Evolutionary conservation across 2,888 invertebrate genomes (phyloP), one percentile per base, ranked within the genome.

Genomic region (Agrotis segetum): DNA sequence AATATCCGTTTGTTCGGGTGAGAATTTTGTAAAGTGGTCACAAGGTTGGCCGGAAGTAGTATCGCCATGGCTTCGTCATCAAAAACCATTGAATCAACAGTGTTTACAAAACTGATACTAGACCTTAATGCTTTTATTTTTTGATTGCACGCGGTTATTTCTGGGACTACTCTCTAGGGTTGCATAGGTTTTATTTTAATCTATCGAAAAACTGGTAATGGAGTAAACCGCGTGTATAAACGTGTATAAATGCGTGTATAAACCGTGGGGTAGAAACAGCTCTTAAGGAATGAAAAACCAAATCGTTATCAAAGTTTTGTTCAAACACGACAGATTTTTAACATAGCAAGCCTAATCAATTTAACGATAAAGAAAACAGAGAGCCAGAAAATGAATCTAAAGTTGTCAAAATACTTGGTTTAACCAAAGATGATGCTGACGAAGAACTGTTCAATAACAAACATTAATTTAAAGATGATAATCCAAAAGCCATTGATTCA

Each of bases 1-100:
- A 83, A 82, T 84, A 84, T 82, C 82, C 81, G 81, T 64, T 81
- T 67, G 58, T 34, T 71, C 67, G 60, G 64, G 49, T 59, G 47
- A 60, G 71, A 68, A 84, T 72, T 82, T 71, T 74, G 60, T 81
- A 61, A 72, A 81, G 63, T 80, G 71, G 34, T 21, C 52, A 17
- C 80, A 83, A 83, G 84, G 84, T 75, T 76, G 67, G 34, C 3
- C 74, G 55, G 61, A 60, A 67, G 46, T 34, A 34, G 47, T 49
- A 49, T 9, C n/a, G 52, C 59, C 64, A 67, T 55, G 55, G 40
- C 52, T 63, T 50, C 63, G 7, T 70, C 63, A 72, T 66, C 58
- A 49, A 59, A 71, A 55, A 19, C 24, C 16, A 49, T 55, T 40
- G 52, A 56, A 59, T 17, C 40, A 40, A 40, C 40, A 2, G 17